Evolutionary conservation across 2,113 vertebrate genomes (phyloP).

Genomic region (Sinocyclocheilus anshuiensis): DNA sequence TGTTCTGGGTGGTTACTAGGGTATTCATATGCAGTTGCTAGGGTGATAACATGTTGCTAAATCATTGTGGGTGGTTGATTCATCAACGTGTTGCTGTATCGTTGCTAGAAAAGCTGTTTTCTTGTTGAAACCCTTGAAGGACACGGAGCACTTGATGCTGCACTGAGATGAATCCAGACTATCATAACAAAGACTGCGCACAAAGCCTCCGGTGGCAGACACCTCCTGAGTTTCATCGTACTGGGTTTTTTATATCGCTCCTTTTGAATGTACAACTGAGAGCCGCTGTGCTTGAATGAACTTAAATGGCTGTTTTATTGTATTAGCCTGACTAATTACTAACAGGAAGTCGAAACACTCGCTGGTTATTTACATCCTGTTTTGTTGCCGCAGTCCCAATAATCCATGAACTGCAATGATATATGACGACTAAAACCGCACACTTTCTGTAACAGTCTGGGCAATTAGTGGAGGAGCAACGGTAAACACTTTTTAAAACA

Average conservation of each 20-base stretch:
- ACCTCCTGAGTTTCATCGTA: not conserved
- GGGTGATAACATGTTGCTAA: no score
- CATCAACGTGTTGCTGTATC: no score
- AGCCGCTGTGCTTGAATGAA: not conserved
- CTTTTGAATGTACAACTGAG: not conserved
- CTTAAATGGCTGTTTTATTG: not conserved
- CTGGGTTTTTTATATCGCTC: not conserved
- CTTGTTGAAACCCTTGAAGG: constrained; percentile 9
- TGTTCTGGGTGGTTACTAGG: no score
- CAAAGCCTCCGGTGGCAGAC: not conserved
- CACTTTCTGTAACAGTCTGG: not conserved
- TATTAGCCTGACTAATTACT: not conserved
- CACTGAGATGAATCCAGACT: not conserved
- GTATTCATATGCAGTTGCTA: not conserved
- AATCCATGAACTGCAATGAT: not conserved
- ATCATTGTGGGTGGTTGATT: no score
- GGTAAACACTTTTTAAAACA: not conserved
- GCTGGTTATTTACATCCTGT: not conserved
- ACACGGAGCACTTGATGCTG: constrained; percentile 2
- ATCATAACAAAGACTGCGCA: not conserved
- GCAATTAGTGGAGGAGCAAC: not conserved
- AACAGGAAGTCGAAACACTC: not conserved
- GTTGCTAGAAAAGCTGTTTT: not conserved
- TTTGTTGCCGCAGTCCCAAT: not conserved
- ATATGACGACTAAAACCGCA: not conserved